Evolutionary conservation across 2,888 invertebrate species (phyloP).

Genomic region (Priocnemis perturbator): DNA sequence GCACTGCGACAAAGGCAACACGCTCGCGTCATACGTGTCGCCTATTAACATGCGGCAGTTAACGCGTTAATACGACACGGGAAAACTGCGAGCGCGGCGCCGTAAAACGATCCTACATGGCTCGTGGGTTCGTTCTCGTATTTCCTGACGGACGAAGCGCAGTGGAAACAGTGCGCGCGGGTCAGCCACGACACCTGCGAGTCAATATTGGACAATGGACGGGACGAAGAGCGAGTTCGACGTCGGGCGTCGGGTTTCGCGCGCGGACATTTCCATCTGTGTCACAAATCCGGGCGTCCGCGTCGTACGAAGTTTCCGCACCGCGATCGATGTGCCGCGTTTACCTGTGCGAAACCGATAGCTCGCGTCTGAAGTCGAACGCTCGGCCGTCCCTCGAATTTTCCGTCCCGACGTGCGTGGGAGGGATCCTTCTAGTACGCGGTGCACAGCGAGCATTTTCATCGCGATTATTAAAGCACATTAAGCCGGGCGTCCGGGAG

Average conservation of each 20-base stretch:
- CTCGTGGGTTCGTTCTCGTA: no score
- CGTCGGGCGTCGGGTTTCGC: slow-evolving; percentile 43
- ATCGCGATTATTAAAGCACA: slow-evolving; percentile 14
- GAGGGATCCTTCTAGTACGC: no score
- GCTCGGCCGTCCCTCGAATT: slow-evolving; percentile 10
- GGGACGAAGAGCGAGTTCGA: slow-evolving; percentile 50
- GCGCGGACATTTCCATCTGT: slow-evolving; percentile 47
- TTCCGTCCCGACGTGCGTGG: no score
- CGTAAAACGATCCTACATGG: no score
- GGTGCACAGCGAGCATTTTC: no score
- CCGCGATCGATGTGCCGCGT: slow-evolving; percentile 55
- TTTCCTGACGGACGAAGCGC: slow-evolving; percentile 9
- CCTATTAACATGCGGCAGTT: background rate
- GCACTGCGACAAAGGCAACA: no score
- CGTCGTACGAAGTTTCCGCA: slow-evolving; percentile 48
- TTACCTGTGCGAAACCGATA: slow-evolving; percentile 25
- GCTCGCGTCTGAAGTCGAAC: slow-evolving; percentile 31
- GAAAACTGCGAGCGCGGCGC: no score
- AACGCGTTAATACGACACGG: no score
- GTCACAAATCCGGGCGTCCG: slow-evolving; percentile 51
- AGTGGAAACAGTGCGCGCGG: no score
- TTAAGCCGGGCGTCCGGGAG: slow-evolving; percentile 12
- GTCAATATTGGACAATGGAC: slow-evolving; percentile 51
- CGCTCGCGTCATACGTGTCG: background rate
- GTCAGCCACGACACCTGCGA: slow-evolving; percentile 13